Base-by-base conservation (phyloP, 2,113 vertebrate genomes). In the Barbus barbus region DNA sequence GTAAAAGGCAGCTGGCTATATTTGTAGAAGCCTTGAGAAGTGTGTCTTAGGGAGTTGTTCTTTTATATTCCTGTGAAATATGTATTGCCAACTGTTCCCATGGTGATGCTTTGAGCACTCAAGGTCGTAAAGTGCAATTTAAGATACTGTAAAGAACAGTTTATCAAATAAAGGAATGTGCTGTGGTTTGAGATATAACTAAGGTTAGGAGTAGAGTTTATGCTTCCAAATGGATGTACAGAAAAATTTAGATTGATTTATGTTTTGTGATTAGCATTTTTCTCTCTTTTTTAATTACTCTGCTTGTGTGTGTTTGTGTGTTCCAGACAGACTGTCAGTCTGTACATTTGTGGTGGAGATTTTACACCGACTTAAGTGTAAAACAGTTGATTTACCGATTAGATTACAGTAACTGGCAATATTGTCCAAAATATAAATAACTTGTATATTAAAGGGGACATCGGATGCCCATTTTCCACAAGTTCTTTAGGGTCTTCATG, bases 71-170 rank as follows among this genome's bases (percentile, higher is more conserved):
- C 38, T 69, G 73, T 78, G 41, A 82, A 60, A 41, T 48, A 22
- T 60, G 33, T 60, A 67, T 80, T 56, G 36, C 38, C 60, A 67
- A 53, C 75, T 36, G 77, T 81, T 85, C 76, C 75, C 76, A 83
- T 80, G 84, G 67, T 65, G 58, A 85, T 75, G 58, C 75, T 78
- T 78, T 85, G 65, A 76, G 73, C 36, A 53, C 36, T 53, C 44
- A 73, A 81, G 22, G 73, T 61, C 44, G 36, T 72, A 16, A 72
- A 28, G 74, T 78, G 26, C 53, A 46, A 61, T 38, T 7, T 78
- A 51, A 56, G 65, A 69, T 12, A 44, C 9, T 72, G 31, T 51
- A 22, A n/a, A 78, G 60, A 13, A 18, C 61, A 69, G 58, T 46
- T 63, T 79, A 83, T 79, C 41, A 78, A 78, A 78, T 78, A 1